Evolutionary conservation across 2,113 vertebrate genomes (phyloP), one percentile per base, ranked within the genome.

Genomic region (Solea senegalensis): DNA sequence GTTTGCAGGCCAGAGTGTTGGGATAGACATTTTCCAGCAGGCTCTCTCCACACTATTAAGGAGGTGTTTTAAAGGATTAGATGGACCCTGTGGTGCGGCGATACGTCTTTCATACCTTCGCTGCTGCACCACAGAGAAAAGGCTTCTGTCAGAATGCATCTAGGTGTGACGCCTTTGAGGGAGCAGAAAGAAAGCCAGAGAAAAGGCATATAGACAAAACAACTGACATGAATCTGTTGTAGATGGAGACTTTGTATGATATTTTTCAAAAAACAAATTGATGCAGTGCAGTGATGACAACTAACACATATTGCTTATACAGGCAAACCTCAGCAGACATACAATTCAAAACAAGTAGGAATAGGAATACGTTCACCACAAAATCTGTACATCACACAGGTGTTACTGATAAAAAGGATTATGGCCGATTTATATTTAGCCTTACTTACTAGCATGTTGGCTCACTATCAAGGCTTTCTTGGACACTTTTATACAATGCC

Each of bases 11-110:
- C 39, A 27, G 43, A 60, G 59, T 41, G 60, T 67, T 82, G 67
- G 80, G 65, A 74, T 63, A 75, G 76, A 80, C 71, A 78, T 83
- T 91, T 91, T 91, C 88, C 85, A 90, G 78, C 69, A 72, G 73
- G 56, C 60, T 65, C 56, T 71, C 49, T 2, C 43, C 55, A 52
- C 74, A 63, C 62, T 56, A 49, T 41, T 15, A 45, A 69, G 63
- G 63, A 82, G 79, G 12, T 58, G 6, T 65, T 82, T 82, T 46
- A 81, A 69, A 75, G 75, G 83, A 88, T 83, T 84, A 83, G 49
- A 78, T 8, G 3, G 27, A 60, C 56, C 34, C 59, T 75, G 80
- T 39, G 50, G 69, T 70, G 51, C 50, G 27, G 61, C 39, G 51
- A 54, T 55, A 46, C 59, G 65, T 65, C 71, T 81, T 56, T 76